phyloP scores from a whole-genome alignment of 2,113 vertebrate species.

The Caranx ignobilis region DNA sequence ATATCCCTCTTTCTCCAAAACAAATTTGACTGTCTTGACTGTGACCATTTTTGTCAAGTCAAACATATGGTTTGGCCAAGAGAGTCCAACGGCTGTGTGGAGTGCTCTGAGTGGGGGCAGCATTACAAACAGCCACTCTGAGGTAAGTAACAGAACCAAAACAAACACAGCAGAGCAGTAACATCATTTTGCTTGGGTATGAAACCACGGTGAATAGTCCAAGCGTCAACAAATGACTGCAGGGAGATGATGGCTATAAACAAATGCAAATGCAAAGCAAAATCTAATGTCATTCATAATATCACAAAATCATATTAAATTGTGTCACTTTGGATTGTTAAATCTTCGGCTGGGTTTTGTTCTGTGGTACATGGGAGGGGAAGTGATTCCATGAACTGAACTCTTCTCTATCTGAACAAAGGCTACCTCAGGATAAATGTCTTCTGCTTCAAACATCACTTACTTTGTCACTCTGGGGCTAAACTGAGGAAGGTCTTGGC shows the following conservation, averaged over 20 bases:
- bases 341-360: too few relatives aligned
- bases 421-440: neutral
- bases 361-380: neutral
- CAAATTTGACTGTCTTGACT: neutral
- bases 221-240: neutral
- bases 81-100: neutral
- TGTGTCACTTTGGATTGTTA: too few relatives aligned
- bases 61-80: neutral
- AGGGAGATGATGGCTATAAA: neutral
- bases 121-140: neutral
- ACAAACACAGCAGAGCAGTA: neutral
- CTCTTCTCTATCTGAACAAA: neutral
- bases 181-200: neutral
- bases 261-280: neutral
- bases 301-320: neutral
- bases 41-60: neutral
- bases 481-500: conserved; percentile 14
- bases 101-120: neutral
- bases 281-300: neutral
- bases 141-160: neutral
- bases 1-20: neutral
- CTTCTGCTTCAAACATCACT: neutral
- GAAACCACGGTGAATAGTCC: too few relatives aligned
- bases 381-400: neutral
- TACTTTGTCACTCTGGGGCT: neutral